Evolutionary conservation across 2,888 invertebrate genomes (phyloP).

Genomic region (Lithosia quadra): DNA sequence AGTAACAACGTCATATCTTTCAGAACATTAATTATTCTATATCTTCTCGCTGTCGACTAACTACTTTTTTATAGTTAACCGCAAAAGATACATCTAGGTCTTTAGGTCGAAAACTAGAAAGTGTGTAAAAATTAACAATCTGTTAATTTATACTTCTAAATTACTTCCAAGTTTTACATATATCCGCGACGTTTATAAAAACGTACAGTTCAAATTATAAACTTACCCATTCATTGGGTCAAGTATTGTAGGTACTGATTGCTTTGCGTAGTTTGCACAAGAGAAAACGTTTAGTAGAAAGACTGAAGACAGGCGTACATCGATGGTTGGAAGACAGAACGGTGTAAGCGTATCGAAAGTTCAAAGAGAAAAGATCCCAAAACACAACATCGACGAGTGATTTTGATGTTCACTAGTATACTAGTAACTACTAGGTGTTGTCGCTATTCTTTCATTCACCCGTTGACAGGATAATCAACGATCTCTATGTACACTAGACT

Average conservation of each 20-base stretch:
- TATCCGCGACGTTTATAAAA: constrained; percentile 7
- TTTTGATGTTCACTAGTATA: neutral
- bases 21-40: neutral
- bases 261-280: neutral
- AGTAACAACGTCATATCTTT: neutral
- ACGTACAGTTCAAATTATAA: constrained; percentile 7
- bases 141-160: constrained; percentile 9
- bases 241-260: constrained; percentile 25
- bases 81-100: constrained; percentile 19
- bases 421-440: too few relatives aligned
- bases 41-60: neutral
- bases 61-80: constrained; percentile 17
- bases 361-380: neutral
- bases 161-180: constrained; percentile 19
- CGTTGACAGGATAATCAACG: neutral
- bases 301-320: neutral
- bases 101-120: constrained; percentile 26
- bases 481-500: neutral
- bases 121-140: constrained; percentile 18
- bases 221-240: constrained; percentile 43
- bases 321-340: neutral
- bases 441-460: neutral
- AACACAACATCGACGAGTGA: neutral
- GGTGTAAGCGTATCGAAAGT: neutral
- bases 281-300: neutral